Base-by-base conservation (phyloP, 2,113 vertebrate species). In the Spermophilus dauricus region DNA sequence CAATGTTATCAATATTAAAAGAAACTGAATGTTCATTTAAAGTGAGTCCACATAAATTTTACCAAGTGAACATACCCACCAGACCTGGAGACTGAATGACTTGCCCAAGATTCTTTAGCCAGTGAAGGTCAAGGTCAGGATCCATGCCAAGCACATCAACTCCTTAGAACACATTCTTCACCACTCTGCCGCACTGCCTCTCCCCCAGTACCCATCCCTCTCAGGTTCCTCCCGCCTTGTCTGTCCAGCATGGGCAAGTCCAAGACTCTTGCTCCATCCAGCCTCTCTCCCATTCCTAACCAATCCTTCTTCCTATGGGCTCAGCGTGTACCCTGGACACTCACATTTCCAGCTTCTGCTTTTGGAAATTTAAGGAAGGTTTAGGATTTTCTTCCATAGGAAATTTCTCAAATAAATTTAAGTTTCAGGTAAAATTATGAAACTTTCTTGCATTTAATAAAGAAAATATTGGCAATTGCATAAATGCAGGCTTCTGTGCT, bases 341-440 rank as follows among this genome's bases (percentile, higher is more conserved):
- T 22, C 30, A 32, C 6, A n/a, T 32, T 75, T 88, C 42, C 34
- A 77, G 2, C 22, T 94, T 63, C 53, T 69, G 18, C 6, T 86
- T 94, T 89, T 17, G n/a, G 88, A 95, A 87, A 90, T 89, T 37
- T 84, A 78, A 67, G 86, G 75, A 86, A n/a, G 0, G 1, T 73
- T 75, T 20, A 69, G 48, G 37, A 5, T 56, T 61, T 82, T 34
- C 63, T 78, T 72, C 63, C 86, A 45, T 42, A 53, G 56, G n/a
- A 26, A 95, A 81, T 48, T 93, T 91, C 84, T 91, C 39, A 69
- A 58, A 28, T 82, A 86, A 95, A 96, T 1, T 51, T 76, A 95
- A 56, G 7, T 45, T 97, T 42, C 65, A 63, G 30, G 45, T 30
- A 22, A 61, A 84, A 88, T 86, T 20, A 82, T 0, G 87, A 14